Evolutionary conservation across 2,888 invertebrate genomes (phyloP).

Genomic region (Peribatodes rhomboidaria): DNA sequence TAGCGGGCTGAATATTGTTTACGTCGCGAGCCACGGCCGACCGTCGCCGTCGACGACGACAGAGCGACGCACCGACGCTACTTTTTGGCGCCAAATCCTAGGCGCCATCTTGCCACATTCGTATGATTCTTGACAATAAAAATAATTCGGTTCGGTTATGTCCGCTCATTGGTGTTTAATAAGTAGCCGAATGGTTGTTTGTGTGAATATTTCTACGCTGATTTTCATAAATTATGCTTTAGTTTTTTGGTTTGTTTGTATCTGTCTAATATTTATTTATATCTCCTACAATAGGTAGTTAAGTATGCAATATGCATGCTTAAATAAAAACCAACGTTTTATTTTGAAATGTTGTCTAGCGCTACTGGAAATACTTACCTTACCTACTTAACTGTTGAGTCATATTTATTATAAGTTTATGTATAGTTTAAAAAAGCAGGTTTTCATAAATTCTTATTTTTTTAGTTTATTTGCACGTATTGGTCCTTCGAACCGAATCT

Average conservation of each 20-base stretch:
- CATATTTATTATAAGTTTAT: too few relatives aligned
- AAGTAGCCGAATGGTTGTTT: constrained; percentile 46
- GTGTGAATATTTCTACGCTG: constrained; percentile 36
- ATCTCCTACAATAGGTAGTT: neutral
- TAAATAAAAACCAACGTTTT: neutral
- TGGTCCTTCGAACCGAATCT: too few relatives aligned
- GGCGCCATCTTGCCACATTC: constrained; percentile 57
- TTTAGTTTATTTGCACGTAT: too few relatives aligned
- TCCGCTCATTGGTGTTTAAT: constrained; percentile 57
- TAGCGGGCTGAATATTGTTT: constrained; percentile 56
- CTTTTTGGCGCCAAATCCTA: constrained; percentile 73
- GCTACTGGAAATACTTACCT: neutral
- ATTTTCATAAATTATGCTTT: constrained; percentile 41
- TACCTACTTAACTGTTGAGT: neutral
- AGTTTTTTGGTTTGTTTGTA: constrained; percentile 37
- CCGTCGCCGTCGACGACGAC: constrained; percentile 50
- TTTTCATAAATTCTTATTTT: too few relatives aligned
- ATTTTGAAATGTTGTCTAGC: neutral
- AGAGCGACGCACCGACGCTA: constrained; percentile 61
- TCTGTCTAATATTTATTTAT: neutral
- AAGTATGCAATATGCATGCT: too few relatives aligned
- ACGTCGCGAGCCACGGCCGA: constrained; percentile 48
- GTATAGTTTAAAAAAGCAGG: too few relatives aligned
- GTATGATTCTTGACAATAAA: constrained; percentile 76
- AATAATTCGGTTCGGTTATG: constrained; percentile 69